phyloP scores from a whole-genome alignment of 2,888 invertebrate species.

The Heteromurus nitidus region DNA sequence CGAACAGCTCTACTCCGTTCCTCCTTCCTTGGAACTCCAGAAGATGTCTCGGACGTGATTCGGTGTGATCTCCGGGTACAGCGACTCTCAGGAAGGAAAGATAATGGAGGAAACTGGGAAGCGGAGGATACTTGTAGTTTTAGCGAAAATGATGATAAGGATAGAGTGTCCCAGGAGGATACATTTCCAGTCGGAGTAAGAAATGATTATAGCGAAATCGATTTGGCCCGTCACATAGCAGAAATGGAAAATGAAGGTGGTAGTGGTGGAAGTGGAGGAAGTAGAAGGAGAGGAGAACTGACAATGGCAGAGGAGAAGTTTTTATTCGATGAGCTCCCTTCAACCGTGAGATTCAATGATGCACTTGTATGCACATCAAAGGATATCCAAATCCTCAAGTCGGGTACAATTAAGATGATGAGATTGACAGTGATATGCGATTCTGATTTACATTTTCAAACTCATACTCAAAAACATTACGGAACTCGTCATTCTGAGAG shows the following conservation, averaged over 20 bases:
- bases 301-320: constrained; percentile 8
- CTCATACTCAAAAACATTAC: constrained; percentile 26
- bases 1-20: constrained; percentile 34
- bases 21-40: constrained; percentile 28
- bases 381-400: constrained; percentile 70
- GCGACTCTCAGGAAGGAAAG: constrained; percentile 15
- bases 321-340: constrained; percentile 34
- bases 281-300: constrained; percentile 13
- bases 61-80: constrained; percentile 59
- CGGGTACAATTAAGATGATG: constrained; percentile 72
- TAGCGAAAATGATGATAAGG: constrained; percentile 24
- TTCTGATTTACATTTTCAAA: constrained; percentile 66
- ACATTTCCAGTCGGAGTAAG: constrained; percentile 28
- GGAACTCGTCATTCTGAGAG: constrained; percentile 20
- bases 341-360: constrained; percentile 70
- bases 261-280: constrained; percentile 21
- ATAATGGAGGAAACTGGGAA: not conserved
- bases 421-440: constrained; percentile 71
- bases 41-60: constrained; percentile 50
- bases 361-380: constrained; percentile 70
- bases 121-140: constrained; percentile 5
- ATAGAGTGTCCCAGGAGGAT: constrained; percentile 51
- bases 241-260: constrained; percentile 46
- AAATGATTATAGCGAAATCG: constrained; percentile 62
- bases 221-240: constrained; percentile 62